These are phyloP conservation scores for Indicator indicator DNA, from an alignment of 2,113 vertebrate genomes.

Conservation along the genomic window DNA sequence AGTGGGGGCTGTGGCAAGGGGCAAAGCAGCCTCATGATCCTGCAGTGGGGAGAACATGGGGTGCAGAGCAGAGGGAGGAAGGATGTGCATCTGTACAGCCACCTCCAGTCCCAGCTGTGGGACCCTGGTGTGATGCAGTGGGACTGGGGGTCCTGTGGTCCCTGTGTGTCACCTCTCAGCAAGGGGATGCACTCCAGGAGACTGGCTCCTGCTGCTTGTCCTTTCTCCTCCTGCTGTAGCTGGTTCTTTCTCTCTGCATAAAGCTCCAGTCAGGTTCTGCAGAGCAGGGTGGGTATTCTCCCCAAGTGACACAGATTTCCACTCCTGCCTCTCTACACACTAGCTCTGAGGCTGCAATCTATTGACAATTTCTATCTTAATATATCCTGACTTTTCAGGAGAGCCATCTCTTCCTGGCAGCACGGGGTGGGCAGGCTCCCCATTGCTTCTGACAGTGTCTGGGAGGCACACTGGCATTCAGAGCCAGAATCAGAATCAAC, in stretches of 20 bases:
- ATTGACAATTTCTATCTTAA: constrained; percentile 28
- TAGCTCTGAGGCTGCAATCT: neutral
- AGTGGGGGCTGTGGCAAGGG: neutral
- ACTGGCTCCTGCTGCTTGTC: neutral
- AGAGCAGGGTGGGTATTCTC: neutral
- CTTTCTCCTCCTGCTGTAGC: rapidly evolving
- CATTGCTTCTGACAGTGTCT: neutral
- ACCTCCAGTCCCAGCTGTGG: rapidly evolving
- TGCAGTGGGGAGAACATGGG: neutral
- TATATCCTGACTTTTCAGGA: constrained; percentile 32
- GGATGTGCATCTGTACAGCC: rapidly evolving
- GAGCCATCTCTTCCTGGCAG: neutral
- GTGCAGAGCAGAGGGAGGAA: neutral
- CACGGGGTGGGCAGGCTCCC: neutral
- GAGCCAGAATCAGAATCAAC: neutral
- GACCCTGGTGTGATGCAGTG: rapidly evolving
- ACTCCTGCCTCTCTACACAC: neutral
- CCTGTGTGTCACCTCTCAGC: rapidly evolving
- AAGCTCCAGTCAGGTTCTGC: neutral
- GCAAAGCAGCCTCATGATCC: neutral
- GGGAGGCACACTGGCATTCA: neutral
- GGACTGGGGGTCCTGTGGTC: rapidly evolving
- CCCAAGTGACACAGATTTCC: neutral
- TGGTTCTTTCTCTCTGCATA: neutral
- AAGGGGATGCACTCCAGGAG: neutral